phyloP scores from a whole-genome alignment of 2,113 vertebrate genomes.

The Calidris pugnax region DNA sequence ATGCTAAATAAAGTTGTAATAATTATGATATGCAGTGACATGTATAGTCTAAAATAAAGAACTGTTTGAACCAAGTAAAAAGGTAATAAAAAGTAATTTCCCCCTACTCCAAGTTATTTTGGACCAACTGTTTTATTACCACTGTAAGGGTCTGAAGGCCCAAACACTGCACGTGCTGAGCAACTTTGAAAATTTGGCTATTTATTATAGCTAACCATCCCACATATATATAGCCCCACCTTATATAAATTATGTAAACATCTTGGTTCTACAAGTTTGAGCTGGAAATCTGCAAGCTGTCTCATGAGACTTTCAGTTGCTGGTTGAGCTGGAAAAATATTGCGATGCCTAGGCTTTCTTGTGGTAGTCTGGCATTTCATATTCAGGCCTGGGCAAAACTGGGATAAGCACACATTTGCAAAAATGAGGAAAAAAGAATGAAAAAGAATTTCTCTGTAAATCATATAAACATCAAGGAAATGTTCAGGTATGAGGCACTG shows the following conservation, averaged over 20 bases:
- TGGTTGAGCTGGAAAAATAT: neutral
- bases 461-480: conserved; percentile 25
- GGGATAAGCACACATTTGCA: neutral
- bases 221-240: neutral
- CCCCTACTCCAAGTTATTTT: neutral
- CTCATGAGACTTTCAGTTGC: neutral
- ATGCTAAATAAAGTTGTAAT: neutral
- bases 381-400: conserved; percentile 20
- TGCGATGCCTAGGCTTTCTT: conserved; percentile 10
- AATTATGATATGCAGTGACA: neutral
- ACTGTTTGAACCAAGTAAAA: neutral
- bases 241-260: conserved; percentile 2
- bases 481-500: neutral
- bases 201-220: neutral
- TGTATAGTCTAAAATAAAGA: neutral
- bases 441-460: neutral
- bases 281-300: neutral
- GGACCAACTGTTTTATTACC: neutral
- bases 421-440: neutral
- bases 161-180: neutral
- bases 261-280: conserved; percentile 2
- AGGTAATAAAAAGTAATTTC: neutral
- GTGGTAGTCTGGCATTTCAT: conserved; percentile 26
- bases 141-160: neutral
- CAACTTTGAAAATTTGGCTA: neutral